Evolutionary conservation across 2,888 invertebrate genomes (phyloP), one percentile per base, ranked within the genome.

Genomic region (Frankliniella fusca): DNA sequence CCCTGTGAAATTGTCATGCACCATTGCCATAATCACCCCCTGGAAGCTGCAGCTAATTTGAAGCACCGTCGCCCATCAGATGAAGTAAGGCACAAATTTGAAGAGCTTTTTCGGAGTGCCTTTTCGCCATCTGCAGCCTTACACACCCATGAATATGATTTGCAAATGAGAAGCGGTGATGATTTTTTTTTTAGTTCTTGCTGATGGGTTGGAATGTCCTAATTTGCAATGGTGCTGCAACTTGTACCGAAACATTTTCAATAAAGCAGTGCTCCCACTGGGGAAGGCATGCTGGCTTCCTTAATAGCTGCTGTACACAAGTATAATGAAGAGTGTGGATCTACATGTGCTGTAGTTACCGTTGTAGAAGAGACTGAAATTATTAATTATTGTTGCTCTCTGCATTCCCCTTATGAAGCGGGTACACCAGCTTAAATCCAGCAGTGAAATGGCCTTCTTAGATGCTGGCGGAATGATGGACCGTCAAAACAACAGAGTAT

Each of bases 261-360:
- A 20, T 10, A 65, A 20, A n/a, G 65, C n/a, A n/a, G 65, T 65
- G 65, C 18, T 9, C 65, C 65, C 18, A 65, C 65, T n/a, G 65
- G 65, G 65, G 65, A 65, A n/a, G 65, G 65, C n/a, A 65, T 65
- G 65, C 20, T 65, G n/a, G n/a, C 65, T 20, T 65, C 65, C 20
- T 65, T 65, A 12, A 65, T n/a, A n/a, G 1, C 65, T 3, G 65
- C 65, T n/a, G 65, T 65, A 7, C 65, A 65, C 9, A 65, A n/a
- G n/a, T 65, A 65, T n/a, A 65, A 65, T 65, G 65, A 65, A 65
- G 65, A 65, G 9, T 65, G 65, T 65, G 65, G n/a, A 65, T 65
- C 65, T n/a, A 15, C 9, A 65, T 65, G 65, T 65, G 65, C 65
- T 65, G 18, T n/a, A 65, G 65, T 65, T 9, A 15, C 18, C 18